Base-by-base conservation (phyloP, 2,797 vertebrate genomes). In the Anabas testudineus region DNA sequence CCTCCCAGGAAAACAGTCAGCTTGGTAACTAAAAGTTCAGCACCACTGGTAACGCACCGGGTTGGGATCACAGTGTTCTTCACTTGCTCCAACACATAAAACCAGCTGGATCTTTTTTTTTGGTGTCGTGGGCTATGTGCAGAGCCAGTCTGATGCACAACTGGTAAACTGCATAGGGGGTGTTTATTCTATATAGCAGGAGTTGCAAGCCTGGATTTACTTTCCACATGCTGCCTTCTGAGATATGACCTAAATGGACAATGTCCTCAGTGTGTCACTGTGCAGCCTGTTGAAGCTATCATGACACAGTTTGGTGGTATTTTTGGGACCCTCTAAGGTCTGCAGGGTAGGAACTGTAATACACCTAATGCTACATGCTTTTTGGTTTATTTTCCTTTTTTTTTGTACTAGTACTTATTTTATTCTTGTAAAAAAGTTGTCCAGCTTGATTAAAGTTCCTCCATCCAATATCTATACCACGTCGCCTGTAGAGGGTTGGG, bases 171-270 rank as follows among this genome's bases (percentile, higher is more conserved):
- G 16, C 34, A 37, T 37, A 5, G 7, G 1, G 7, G 10, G 7
- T 7, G 13, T 51, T 73, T n/a, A n/a, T 73, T 49, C 30, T 34
- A 67, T 36, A 12, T 36, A 36, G 34, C 41, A 47, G 34, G 16
- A 67, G 36, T 59, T 71, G 34, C 52, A 12, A 46, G 51, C 22
- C 47, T 54, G 60, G 67, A 58, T 57, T 74, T 53, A 46, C 24
- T 61, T 56, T 59, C 43, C 28, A 63, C 22, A 0, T 53, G 45
- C 66, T 74, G 58, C 13, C 18, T 36, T 72, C 54, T 81, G 74
- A 80, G 67, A 55, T 76, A 55, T 81, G 84, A 71, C 76, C 66
- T 74, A 77, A 48, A 82, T 75, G 71, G 72, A 49, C 54, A 51
- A 65, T 21, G 4, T 10, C 26, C 46, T 24, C 41, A 39, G 6